These are phyloP conservation scores for Bombus huntii DNA, from an alignment of 1,140 invertebrate genomes.

Conservation along the genomic window DNA sequence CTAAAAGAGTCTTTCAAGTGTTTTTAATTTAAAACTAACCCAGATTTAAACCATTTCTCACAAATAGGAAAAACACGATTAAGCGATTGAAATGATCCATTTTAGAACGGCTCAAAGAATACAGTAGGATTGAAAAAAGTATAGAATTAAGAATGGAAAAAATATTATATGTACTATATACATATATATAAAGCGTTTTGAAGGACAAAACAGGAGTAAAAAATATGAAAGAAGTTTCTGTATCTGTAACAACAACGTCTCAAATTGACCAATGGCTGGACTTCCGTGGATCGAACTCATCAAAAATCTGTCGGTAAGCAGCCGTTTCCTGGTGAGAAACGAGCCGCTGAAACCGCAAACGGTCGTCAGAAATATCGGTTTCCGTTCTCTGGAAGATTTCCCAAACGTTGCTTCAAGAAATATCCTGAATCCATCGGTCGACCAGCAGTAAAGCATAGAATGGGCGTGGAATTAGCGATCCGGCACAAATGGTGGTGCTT, in stretches of 20 bases:
- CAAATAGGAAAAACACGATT: not conserved
- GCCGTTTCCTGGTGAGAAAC: constrained; percentile 8
- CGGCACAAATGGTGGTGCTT: constrained; percentile 72
- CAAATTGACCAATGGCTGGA: not conserved
- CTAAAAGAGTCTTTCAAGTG: too few species aligned
- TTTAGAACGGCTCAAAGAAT: not conserved
- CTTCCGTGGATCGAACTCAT: not conserved
- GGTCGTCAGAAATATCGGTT: constrained; percentile 58
- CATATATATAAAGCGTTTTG: not conserved
- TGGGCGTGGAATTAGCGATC: constrained; percentile 72
- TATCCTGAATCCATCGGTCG: constrained; percentile 31
- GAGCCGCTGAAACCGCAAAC: constrained; percentile 37
- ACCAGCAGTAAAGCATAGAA: constrained; percentile 65
- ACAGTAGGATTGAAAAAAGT: not conserved
- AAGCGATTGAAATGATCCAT: not conserved
- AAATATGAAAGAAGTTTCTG: too few species aligned
- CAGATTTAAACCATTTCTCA: not conserved
- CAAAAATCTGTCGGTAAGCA: not conserved
- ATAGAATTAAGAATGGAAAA: too few species aligned
- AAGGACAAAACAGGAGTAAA: not conserved
- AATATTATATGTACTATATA: too few species aligned
- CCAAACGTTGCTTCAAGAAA: constrained; percentile 53
- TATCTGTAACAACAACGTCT: not conserved
- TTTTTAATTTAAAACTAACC: too few species aligned
- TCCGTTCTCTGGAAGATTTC: constrained; percentile 62